Evolutionary conservation across 2,888 invertebrate species (phyloP).

Genomic region (Thysanoteuthis rhombus): DNA sequence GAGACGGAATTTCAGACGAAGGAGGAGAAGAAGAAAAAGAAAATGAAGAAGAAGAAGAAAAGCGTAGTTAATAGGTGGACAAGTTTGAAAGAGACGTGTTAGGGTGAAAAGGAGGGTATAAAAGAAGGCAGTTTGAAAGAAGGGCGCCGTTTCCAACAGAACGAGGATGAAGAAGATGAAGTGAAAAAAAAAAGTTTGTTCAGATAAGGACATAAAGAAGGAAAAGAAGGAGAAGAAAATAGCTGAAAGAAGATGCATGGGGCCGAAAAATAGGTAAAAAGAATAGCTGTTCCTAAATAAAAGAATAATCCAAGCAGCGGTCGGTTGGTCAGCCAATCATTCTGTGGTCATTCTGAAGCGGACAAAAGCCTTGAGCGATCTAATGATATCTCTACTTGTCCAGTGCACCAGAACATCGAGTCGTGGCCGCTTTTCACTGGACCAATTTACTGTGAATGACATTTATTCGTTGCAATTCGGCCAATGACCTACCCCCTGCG

Average conservation of each 20-base stretch:
- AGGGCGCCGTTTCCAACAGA: no score
- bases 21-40: not conserved
- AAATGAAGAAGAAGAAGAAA: not conserved
- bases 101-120: not conserved
- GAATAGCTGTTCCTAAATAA: not conserved
- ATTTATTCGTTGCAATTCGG: not conserved
- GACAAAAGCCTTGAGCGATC: not conserved
- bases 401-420: not conserved
- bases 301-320: not conserved
- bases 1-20: not conserved
- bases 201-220: not conserved
- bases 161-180: not conserved
- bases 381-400: not conserved
- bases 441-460: not conserved
- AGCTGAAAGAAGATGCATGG: not conserved
- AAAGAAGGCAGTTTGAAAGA: no score
- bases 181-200: no score
- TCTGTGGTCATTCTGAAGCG: not conserved
- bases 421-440: not conserved
- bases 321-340: not conserved
- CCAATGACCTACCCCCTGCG: conserved; percentile 12
- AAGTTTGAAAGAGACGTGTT: no score
- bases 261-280: not conserved
- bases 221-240: not conserved
- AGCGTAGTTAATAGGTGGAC: not conserved